phyloP scores from a whole-genome alignment of 2,888 invertebrate genomes.

The Oxytorus armatus region DNA sequence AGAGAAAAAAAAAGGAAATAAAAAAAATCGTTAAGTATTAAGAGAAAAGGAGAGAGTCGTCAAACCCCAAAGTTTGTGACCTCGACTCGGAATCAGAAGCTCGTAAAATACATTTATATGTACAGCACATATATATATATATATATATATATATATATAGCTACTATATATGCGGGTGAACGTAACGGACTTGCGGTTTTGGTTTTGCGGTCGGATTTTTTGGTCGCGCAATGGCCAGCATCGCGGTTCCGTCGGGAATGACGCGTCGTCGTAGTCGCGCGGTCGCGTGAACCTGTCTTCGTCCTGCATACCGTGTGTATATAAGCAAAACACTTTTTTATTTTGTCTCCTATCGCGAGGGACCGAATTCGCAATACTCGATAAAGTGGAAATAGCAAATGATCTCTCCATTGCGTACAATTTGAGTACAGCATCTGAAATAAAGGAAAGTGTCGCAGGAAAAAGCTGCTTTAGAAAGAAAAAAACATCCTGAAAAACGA shows the following conservation, averaged over 20 bases:
- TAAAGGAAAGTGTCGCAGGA: no score
- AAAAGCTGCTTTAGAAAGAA: no score
- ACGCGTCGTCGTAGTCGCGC: conserved; percentile 23
- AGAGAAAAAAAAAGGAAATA: background rate
- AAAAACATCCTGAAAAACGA: no score
- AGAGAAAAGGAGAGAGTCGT: conserved; percentile 16
- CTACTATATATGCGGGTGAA: conserved; percentile 12
- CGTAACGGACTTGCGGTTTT: conserved; percentile 48
- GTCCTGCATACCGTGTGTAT: no score
- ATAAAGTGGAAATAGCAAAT: no score
- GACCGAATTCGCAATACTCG: no score
- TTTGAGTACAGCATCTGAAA: no score
- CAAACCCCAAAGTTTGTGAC: background rate
- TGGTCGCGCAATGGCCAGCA: conserved; percentile 51
- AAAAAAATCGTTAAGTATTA: background rate
- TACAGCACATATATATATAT: no score
- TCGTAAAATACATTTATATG: conserved; percentile 34
- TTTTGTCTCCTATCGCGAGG: background rate
- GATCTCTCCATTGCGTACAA: no score
- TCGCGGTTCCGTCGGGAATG: conserved; percentile 44
- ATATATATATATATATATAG: conserved; percentile 16
- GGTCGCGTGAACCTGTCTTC: background rate
- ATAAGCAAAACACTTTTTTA: no score
- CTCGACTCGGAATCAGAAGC: conserved; percentile 46
- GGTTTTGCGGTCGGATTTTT: conserved; percentile 50